phyloP scores from a whole-genome alignment of 2,797 vertebrate genomes.

The Percopsis omiscomaycus region DNA sequence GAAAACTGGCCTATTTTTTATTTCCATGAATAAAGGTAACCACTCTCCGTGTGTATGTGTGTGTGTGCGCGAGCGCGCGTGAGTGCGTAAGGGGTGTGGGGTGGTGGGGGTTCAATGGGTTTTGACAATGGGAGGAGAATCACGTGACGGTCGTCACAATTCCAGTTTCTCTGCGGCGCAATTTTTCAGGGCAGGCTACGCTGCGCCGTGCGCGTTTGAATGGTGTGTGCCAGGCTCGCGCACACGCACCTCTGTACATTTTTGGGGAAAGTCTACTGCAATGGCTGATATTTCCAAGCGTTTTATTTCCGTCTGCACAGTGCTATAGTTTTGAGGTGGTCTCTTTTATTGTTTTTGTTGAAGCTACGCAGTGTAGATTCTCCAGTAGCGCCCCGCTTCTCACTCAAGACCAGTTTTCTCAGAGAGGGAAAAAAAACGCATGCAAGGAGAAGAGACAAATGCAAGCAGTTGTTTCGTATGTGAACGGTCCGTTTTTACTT shows the following conservation, averaged over 20 bases:
- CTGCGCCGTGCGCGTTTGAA: constrained; percentile 20
- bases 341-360: constrained; percentile 42
- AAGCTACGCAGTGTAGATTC: constrained; percentile 16
- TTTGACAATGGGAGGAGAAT: constrained; percentile 67
- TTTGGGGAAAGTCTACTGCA: constrained; percentile 28
- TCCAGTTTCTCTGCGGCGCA: constrained; percentile 79
- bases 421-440: constrained; percentile 10
- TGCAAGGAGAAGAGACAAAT: constrained; percentile 27
- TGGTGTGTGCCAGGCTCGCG: constrained; percentile 9
- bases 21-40: no score
- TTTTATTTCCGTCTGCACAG: constrained; percentile 56
- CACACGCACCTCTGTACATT: background rate
- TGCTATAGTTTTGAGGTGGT: constrained; percentile 58
- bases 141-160: constrained; percentile 72
- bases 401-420: constrained; percentile 14
- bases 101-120: constrained; percentile 24
- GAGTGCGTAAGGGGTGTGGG: background rate
- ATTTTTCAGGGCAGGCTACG: constrained; percentile 60
- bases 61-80: background rate
- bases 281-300: constrained; percentile 59
- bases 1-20: background rate
- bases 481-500: constrained; percentile 18
- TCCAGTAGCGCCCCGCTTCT: background rate
- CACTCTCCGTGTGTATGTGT: constrained; percentile 5
- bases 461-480: constrained; percentile 29